These are phyloP conservation scores for Andrena flavipes DNA, from an alignment of 2,888 invertebrate species.

Conservation along the genomic window DNA sequence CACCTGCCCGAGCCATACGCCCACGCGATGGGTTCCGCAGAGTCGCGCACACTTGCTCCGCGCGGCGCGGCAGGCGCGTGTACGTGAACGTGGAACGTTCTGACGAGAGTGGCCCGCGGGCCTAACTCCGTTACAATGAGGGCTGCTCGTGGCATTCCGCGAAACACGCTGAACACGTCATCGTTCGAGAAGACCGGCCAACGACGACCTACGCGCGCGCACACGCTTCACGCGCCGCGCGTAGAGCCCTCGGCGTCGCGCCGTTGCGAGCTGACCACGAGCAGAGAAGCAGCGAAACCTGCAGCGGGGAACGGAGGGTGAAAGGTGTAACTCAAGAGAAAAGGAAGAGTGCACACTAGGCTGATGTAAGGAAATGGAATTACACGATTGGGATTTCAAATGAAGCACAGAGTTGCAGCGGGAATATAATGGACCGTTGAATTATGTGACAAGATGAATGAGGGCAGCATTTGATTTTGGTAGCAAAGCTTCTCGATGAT, in stretches of 20 bases:
- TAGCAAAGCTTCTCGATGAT: conserved; percentile 36
- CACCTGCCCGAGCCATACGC: conserved; percentile 79
- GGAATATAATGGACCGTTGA: background rate
- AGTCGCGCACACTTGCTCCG: conserved; percentile 3
- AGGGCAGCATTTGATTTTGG: conserved; percentile 51
- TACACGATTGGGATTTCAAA: background rate
- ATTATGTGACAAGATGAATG: background rate
- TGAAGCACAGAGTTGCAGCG: background rate
- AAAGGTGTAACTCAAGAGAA: background rate
- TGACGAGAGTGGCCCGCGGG: conserved; percentile 76
- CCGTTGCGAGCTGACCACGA: background rate
- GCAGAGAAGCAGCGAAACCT: background rate
- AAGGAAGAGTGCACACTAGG: conserved; percentile 9
- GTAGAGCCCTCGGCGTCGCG: background rate
- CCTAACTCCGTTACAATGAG: conserved; percentile 79
- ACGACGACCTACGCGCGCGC: conserved; percentile 44
- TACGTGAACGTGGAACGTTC: conserved; percentile 46
- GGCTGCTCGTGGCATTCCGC: conserved; percentile 79
- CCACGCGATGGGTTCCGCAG: conserved; percentile 37
- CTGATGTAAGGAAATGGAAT: conserved; percentile 33
- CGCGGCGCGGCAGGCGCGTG: conserved; percentile 22
- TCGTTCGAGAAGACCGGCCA: conserved; percentile 68
- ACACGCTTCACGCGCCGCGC: background rate
- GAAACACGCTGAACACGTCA: conserved; percentile 78
- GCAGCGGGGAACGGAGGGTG: background rate